A percentile compares a stretch with the other conserved stretches of the same genome.
These are phyloP conservation scores for Poecilia velifera DNA, from an alignment of 2,797 vertebrate genomes.

Conservation along the genomic window DNA sequence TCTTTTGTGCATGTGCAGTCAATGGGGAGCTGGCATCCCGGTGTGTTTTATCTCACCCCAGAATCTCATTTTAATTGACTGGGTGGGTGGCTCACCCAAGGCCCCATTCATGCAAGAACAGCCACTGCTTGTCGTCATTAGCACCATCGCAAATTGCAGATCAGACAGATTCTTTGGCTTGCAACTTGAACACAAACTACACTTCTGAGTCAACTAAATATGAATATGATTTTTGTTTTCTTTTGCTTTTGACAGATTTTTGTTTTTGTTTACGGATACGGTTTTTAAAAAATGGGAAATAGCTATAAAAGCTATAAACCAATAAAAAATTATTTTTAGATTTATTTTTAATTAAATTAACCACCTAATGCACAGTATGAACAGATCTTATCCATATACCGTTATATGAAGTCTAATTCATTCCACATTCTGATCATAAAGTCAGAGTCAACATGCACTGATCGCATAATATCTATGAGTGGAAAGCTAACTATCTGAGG, in stretches of 20 bases:
- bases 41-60: not conserved
- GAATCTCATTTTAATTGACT: no score
- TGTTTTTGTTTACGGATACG: not conserved
- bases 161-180: not conserved
- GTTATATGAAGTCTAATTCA: not conserved
- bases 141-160: not conserved
- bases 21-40: not conserved
- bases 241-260: not conserved
- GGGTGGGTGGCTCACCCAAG: not conserved
- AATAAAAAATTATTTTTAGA: not conserved
- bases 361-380: not conserved
- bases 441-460: not conserved
- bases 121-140: not conserved
- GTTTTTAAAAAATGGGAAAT: not conserved
- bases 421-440: not conserved
- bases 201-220: not conserved
- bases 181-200: not conserved
- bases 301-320: not conserved
- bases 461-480: not conserved
- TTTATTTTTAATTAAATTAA: not conserved
- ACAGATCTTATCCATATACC: not conserved
- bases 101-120: not conserved
- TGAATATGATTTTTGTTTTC: not conserved
- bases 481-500: not conserved
- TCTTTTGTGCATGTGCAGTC: not conserved